Conservation (phyloP, 2,113 vertebrate species). For the Malurus cyaneus region DNA sequence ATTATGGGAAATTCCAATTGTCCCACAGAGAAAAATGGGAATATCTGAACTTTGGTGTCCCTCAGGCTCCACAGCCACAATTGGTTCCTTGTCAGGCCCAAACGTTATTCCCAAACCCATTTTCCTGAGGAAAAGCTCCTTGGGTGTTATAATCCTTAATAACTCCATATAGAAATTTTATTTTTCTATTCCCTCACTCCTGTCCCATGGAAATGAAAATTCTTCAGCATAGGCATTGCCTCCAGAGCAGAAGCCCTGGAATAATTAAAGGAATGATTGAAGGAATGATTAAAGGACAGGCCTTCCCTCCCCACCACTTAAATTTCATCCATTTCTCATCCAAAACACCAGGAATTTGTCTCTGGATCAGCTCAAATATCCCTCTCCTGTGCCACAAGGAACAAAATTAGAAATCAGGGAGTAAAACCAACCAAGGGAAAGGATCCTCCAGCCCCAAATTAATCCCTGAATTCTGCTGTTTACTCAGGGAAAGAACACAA, state of each 20-base stretch:
- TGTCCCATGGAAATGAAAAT: background rate
- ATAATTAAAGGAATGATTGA: background rate
- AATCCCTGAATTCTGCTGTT: background rate
- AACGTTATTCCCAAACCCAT: background rate
- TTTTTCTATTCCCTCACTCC: background rate
- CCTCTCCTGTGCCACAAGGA: background rate
- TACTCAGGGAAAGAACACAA: background rate
- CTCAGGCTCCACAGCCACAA: background rate
- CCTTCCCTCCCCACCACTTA: background rate
- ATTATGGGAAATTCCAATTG: background rate
- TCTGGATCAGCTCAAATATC: background rate
- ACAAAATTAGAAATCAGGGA: background rate
- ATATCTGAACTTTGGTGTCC: background rate
- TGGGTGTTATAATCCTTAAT: background rate
- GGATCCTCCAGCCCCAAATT: background rate
- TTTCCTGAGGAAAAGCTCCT: background rate
- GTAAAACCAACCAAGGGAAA: background rate
- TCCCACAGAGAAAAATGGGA: background rate
- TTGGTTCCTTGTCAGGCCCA: accelerated
- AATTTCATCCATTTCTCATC: background rate
- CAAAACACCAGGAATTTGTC: background rate
- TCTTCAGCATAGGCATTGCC: background rate
- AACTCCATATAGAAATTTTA: background rate
- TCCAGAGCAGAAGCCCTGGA: background rate
- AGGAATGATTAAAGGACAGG: background rate